phyloP scores from a whole-genome alignment of 2,888 invertebrate genomes.

The Hydrotaea diabolus region DNA sequence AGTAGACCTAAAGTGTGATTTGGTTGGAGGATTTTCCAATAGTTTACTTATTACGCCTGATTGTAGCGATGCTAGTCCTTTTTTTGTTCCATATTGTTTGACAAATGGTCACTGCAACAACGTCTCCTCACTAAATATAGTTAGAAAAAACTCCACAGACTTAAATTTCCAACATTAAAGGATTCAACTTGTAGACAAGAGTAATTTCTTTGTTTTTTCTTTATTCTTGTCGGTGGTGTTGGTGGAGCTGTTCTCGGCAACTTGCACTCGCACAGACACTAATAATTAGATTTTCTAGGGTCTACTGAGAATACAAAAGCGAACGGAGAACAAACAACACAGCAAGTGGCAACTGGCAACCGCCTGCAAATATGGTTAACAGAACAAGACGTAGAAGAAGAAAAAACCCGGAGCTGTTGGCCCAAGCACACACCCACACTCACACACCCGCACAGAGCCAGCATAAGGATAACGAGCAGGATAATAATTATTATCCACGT shows the following conservation, averaged over 20 bases:
- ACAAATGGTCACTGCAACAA: no score
- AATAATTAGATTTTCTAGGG: constrained; percentile 53
- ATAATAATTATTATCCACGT: constrained; percentile 11
- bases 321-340: background rate
- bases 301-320: constrained; percentile 30
- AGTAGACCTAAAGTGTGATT: no score
- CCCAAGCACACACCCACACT: background rate
- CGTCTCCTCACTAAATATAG: no score
- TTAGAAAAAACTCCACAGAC: background rate
- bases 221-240: background rate
- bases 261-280: constrained; percentile 25
- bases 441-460: background rate
- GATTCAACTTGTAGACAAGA: background rate
- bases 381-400: background rate
- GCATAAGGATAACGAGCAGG: constrained; percentile 18
- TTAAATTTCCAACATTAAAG: background rate
- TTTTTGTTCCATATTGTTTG: no score
- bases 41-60: no score
- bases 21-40: no score
- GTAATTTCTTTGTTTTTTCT: background rate
- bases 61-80: no score
- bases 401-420: background rate
- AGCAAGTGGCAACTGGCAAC: constrained; percentile 18
- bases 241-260: background rate
- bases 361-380: background rate